Percentiles rank a stretch among this genome's conserved stretches.
These are phyloP conservation scores for Druon quercuslanigerum DNA, from an alignment of 1,140 invertebrate genomes.

Conservation along the genomic window DNA sequence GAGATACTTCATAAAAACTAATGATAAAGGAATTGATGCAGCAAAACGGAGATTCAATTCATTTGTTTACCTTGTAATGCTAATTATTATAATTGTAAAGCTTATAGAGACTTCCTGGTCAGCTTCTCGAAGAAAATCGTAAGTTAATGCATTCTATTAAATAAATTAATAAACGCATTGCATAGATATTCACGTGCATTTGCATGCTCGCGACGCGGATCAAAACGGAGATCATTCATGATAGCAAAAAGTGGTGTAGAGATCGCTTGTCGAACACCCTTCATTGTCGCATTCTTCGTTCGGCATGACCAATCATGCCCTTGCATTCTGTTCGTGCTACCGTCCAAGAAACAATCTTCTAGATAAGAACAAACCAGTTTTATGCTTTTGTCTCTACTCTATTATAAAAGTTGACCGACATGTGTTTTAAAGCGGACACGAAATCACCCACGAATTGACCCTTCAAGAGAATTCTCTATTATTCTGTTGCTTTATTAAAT, in stretches of 20 bases:
- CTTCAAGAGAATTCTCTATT: neutral
- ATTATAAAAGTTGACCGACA: neutral
- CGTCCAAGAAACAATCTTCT: constrained; percentile 23
- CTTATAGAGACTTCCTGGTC: neutral
- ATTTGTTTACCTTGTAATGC: neutral
- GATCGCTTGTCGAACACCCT: constrained; percentile 34
- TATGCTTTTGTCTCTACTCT: neutral
- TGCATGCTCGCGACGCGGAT: constrained; percentile 32
- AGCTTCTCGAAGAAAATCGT: neutral
- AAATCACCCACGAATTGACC: too few species aligned
- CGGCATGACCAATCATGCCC: constrained; percentile 53
- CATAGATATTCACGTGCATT: constrained; percentile 14
- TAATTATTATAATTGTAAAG: neutral
- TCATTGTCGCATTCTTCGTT: constrained; percentile 53
- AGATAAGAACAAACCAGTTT: constrained; percentile 23
- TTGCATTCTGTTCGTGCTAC: constrained; percentile 47
- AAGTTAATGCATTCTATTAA: neutral
- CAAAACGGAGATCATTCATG: constrained; percentile 38
- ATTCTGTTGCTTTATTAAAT: neutral
- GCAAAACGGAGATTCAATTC: neutral
- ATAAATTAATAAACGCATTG: too few species aligned
- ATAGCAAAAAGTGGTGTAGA: constrained; percentile 35
- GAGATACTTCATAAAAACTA: too few species aligned
- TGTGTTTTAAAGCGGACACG: neutral
- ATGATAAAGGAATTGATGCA: neutral